Conservation (phyloP, 2,888 invertebrate genomes). For the Conops quadrifasciatus region DNA sequence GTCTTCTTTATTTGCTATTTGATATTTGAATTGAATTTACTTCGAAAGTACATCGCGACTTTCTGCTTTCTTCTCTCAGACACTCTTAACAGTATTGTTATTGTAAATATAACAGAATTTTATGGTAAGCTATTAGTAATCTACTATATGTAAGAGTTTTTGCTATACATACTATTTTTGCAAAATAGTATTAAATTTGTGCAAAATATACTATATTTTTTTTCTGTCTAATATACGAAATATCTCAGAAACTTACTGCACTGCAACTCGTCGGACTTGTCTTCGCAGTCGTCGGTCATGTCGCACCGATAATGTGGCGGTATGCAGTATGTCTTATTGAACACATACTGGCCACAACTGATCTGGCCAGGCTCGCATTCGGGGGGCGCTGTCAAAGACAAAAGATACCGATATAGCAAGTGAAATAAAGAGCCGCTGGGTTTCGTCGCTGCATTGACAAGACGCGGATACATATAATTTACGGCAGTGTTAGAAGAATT, state of each 20-base stretch:
- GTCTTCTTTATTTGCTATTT: no score
- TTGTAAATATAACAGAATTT: no score
- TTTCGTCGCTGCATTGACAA: background rate
- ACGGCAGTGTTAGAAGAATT: background rate
- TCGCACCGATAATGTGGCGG: conserved; percentile 94
- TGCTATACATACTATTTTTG: background rate
- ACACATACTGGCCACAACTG: conserved; percentile 91
- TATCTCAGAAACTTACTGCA: conserved; percentile 80
- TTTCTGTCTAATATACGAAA: background rate
- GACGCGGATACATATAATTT: background rate
- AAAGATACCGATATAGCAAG: conserved; percentile 6
- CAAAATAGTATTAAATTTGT: background rate
- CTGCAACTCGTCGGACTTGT: conserved; percentile 93
- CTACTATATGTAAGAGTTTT: conserved; percentile 9
- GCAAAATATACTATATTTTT: background rate
- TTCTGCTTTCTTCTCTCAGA: no score
- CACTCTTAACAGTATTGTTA: no score
- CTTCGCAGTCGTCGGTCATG: conserved; percentile 93
- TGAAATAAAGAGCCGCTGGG: conserved; percentile 11
- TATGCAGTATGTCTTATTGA: conserved; percentile 95
- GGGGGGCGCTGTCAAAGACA: conserved; percentile 78
- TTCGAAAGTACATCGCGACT: no score
- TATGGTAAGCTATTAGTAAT: no score
- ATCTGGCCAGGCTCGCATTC: conserved; percentile 92
- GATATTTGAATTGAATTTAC: no score